phyloP scores from a whole-genome alignment of 2,113 vertebrate species.

The Sceloporus undulatus region DNA sequence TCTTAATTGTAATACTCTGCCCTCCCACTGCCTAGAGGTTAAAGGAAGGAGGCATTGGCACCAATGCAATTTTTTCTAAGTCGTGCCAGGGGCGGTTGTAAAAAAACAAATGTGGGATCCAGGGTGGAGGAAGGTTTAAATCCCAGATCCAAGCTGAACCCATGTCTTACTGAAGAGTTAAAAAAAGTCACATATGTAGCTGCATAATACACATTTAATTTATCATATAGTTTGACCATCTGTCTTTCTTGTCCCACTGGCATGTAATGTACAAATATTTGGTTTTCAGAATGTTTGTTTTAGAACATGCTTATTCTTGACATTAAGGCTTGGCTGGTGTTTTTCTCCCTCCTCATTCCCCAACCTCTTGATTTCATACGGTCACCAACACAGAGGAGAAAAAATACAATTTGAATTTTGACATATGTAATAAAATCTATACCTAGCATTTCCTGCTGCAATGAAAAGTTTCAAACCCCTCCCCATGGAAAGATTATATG shows the following conservation, averaged over 20 bases:
- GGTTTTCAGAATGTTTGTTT: conserved; percentile 15
- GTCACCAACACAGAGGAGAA: neutral
- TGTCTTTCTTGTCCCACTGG: neutral
- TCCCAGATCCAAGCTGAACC: neutral
- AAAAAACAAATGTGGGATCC: neutral
- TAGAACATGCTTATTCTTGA: conserved; percentile 26
- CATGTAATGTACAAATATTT: conserved; percentile 10
- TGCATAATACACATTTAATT: neutral
- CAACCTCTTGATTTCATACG: neutral
- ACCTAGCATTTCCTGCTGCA: neutral
- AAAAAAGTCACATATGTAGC: neutral
- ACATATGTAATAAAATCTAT: neutral
- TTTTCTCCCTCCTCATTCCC: conserved; percentile 3
- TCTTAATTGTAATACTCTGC: neutral
- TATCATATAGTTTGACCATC: neutral
- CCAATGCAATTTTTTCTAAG: neutral
- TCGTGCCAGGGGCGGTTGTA: neutral
- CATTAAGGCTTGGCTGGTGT: neutral
- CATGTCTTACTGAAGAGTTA: no score
- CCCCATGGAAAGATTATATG: neutral
- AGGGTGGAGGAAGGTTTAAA: neutral
- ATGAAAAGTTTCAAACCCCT: neutral
- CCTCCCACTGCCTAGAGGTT: neutral
- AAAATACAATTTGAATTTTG: neutral
- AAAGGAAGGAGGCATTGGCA: neutral